Percentiles rank a stretch among this genome's conserved stretches.
These are phyloP conservation scores for Acanthosoma haemorrhoidale DNA, from an alignment of 2,888 invertebrate genomes.

Conservation along the genomic window DNA sequence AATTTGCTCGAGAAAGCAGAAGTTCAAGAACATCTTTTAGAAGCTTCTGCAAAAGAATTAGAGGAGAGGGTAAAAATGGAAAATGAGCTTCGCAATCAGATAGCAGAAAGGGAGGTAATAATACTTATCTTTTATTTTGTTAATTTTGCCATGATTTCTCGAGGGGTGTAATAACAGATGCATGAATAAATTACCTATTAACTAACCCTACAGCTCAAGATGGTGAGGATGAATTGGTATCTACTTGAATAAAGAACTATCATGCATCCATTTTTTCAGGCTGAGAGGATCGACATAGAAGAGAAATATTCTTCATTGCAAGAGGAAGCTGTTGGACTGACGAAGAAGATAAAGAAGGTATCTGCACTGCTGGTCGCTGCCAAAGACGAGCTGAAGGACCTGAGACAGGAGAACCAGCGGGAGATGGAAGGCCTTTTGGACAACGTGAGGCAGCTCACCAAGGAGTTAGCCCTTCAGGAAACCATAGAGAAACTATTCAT, in stretches of 20 bases:
- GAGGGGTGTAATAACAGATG: no score
- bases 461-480: constrained; percentile 87
- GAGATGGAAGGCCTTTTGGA: constrained; percentile 96
- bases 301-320: constrained; percentile 91
- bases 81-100: constrained; percentile 69
- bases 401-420: constrained; percentile 89
- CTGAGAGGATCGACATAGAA: constrained; percentile 87
- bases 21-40: constrained; percentile 81
- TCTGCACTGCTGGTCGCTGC: constrained; percentile 81
- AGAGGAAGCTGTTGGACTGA: constrained; percentile 89
- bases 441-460: constrained; percentile 79
- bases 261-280: constrained; percentile 55
- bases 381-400: constrained; percentile 76
- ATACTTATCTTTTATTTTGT: background rate
- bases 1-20: constrained; percentile 96
- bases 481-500: constrained; percentile 88
- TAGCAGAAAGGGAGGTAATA: constrained; percentile 78
- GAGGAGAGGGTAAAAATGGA: constrained; percentile 73
- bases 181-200: no score
- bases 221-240: no score
- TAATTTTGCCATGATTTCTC: background rate
- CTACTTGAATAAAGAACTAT: no score
- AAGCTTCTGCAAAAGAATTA: constrained; percentile 77
- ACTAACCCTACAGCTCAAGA: no score
- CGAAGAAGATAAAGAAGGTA: constrained; percentile 84